These are phyloP conservation scores for Adelognathus sp. DNA, from an alignment of 2,888 invertebrate species.

Conservation along the genomic window DNA sequence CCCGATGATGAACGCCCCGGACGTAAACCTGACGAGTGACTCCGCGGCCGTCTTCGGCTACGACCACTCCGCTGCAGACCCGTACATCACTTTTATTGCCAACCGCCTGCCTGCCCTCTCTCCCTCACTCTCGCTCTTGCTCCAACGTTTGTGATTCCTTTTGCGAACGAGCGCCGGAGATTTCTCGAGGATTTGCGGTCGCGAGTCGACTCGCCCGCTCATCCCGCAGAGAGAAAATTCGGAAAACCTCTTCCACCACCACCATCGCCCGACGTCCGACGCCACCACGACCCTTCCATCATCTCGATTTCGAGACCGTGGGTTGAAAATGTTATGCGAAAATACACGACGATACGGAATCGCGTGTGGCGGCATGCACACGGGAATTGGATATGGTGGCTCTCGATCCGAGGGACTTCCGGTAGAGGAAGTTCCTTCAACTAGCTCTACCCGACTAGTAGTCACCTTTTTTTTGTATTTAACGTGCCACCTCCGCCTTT, in stretches of 20 bases:
- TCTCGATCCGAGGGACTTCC: neutral
- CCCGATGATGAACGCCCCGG: slow-evolving; percentile 75
- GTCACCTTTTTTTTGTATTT: too few species aligned
- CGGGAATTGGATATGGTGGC: slow-evolving; percentile 3
- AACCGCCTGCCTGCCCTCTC: slow-evolving; percentile 56
- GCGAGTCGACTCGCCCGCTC: neutral
- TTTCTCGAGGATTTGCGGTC: slow-evolving; percentile 49
- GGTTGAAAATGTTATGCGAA: slow-evolving; percentile 11
- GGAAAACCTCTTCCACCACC: slow-evolving; percentile 38
- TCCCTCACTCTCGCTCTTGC: slow-evolving; percentile 19
- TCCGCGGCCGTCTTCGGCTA: slow-evolving; percentile 70
- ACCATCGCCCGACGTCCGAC: too few species aligned
- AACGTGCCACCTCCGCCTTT: too few species aligned
- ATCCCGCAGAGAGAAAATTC: slow-evolving; percentile 29
- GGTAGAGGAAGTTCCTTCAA: too few species aligned
- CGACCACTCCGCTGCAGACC: slow-evolving; percentile 68
- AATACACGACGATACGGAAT: slow-evolving; percentile 14
- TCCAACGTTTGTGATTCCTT: slow-evolving; percentile 53
- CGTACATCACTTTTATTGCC: slow-evolving; percentile 76
- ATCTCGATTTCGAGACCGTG: slow-evolving; percentile 22
- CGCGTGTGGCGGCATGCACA: neutral
- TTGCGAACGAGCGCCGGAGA: slow-evolving; percentile 45
- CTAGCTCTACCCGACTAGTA: too few species aligned
- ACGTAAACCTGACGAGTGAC: slow-evolving; percentile 78
- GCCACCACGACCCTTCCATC: neutral